Percentiles rank a stretch among this genome's conserved stretches.
These are phyloP conservation scores for Heliconius hermathena DNA, from an alignment of 1,140 invertebrate genomes.

Conservation along the genomic window DNA sequence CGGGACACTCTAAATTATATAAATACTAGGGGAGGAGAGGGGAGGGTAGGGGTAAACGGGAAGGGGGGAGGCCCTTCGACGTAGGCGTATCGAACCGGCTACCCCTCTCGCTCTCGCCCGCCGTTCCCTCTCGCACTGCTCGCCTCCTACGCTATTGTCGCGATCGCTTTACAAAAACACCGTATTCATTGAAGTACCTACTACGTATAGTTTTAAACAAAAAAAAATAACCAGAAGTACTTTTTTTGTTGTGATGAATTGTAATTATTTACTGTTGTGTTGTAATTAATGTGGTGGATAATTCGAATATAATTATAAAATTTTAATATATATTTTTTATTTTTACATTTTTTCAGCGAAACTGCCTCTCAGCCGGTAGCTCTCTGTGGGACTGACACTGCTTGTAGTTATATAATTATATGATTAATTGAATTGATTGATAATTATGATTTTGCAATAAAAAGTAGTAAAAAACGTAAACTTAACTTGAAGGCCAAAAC, in stretches of 20 bases:
- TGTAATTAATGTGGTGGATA: not conserved
- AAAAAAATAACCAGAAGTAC: not conserved
- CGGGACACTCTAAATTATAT: conserved; percentile 54
- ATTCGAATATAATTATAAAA: no score
- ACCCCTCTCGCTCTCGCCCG: conserved; percentile 41
- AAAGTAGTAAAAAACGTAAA: no score
- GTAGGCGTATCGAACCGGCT: conserved; percentile 62
- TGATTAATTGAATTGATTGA: no score
- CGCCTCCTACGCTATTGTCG: conserved; percentile 35
- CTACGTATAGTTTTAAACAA: not conserved
- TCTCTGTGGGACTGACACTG: no score
- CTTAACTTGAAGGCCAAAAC: no score
- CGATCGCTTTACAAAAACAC: conserved; percentile 42
- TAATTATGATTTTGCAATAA: no score
- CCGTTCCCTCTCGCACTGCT: conserved; percentile 37
- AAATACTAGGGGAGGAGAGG: conserved; percentile 41
- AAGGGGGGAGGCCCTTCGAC: conserved; percentile 50
- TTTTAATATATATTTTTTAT: no score
- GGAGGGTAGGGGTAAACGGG: conserved; percentile 31
- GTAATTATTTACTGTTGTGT: not conserved
- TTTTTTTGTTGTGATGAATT: not conserved
- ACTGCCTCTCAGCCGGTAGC: no score
- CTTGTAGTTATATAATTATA: no score
- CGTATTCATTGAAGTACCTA: conserved; percentile 47
- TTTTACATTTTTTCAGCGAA: no score